phyloP scores from a whole-genome alignment of 2,888 invertebrate genomes.

The Acanthacorydalis orientalis region DNA sequence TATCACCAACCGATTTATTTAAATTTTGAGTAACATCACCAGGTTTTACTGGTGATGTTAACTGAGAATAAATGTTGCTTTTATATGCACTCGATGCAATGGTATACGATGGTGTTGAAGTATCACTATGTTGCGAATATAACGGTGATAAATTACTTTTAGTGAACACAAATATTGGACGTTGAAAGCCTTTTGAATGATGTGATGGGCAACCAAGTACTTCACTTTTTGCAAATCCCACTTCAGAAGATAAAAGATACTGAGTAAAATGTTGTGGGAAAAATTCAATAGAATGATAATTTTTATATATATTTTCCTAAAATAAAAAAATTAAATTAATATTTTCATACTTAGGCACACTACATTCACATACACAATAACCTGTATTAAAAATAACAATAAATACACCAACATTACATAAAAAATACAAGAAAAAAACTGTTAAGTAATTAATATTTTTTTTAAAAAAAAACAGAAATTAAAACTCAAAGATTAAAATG shows the following conservation, averaged over 20 bases:
- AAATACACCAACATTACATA: constrained; percentile 5
- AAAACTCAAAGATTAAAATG: too few species aligned
- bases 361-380: not conserved
- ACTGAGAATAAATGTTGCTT: not conserved
- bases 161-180: constrained; percentile 50
- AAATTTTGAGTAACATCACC: not conserved
- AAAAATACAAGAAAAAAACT: not conserved
- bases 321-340: constrained; percentile 20
- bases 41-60: not conserved
- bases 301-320: constrained; percentile 70
- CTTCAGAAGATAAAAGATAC: constrained; percentile 74
- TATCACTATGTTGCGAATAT: constrained; percentile 17
- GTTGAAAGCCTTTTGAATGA: constrained; percentile 77
- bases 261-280: constrained; percentile 87
- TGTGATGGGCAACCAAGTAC: constrained; percentile 62
- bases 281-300: constrained; percentile 72
- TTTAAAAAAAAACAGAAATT: too few species aligned
- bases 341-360: not conserved
- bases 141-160: constrained; percentile 28
- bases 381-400: constrained; percentile 2
- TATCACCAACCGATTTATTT: not conserved
- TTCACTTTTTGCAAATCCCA: constrained; percentile 84
- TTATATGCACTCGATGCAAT: constrained; percentile 1
- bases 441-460: too few species aligned
- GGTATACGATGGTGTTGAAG: constrained; percentile 10